Conservation (phyloP, 2,888 invertebrate species). For the Watsonalla binaria region DNA sequence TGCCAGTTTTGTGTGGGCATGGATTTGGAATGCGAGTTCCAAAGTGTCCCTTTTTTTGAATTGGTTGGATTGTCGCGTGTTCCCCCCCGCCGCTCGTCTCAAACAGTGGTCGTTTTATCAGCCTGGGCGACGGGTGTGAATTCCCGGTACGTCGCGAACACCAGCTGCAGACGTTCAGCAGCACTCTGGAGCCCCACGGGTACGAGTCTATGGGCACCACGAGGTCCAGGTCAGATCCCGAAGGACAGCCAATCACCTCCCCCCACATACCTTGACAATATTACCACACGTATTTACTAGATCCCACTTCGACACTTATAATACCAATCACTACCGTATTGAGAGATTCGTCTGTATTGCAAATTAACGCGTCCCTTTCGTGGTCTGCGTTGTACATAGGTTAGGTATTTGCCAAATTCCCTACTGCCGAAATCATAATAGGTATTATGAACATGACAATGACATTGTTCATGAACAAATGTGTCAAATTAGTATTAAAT, state of each 20-base stretch:
- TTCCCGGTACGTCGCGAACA: slow-evolving; percentile 89
- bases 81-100: slow-evolving; percentile 27
- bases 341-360: too few species aligned
- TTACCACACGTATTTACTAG: background rate
- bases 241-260: slow-evolving; percentile 36
- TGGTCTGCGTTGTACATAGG: background rate
- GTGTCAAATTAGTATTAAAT: background rate
- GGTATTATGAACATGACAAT: background rate
- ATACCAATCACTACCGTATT: background rate
- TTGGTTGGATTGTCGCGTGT: background rate
- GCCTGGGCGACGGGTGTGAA: slow-evolving; percentile 93
- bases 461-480: background rate
- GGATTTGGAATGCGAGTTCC: background rate
- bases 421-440: too few species aligned
- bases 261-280: slow-evolving; percentile 66
- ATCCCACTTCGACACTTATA: background rate
- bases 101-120: slow-evolving; percentile 69
- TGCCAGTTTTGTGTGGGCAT: too few species aligned
- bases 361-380: too few species aligned
- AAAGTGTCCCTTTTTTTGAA: background rate
- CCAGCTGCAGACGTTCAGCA: slow-evolving; percentile 69
- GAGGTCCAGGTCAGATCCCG: slow-evolving; percentile 86
- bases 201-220: slow-evolving; percentile 95
- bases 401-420: background rate
- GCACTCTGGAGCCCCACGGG: slow-evolving; percentile 69